phyloP scores from a whole-genome alignment of 2,113 vertebrate species.

The Chiloscyllium plagiosum region DNA sequence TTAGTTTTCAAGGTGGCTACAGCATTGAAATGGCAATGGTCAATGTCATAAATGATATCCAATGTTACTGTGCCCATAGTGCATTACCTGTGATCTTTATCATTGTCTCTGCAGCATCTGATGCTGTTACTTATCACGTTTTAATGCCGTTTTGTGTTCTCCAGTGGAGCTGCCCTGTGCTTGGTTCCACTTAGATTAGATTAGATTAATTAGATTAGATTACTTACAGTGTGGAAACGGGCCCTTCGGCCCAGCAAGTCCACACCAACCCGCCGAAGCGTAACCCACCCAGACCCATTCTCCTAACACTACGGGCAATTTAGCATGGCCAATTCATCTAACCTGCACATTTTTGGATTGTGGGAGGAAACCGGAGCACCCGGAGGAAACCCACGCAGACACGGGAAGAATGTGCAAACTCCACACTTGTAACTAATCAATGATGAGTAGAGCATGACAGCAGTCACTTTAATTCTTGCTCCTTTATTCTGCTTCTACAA shows the following conservation, averaged over 20 bases:
- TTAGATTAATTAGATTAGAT: no score
- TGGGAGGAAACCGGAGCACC: no score
- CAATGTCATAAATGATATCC: not conserved
- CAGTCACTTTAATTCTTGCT: not conserved
- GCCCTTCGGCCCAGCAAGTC: no score
- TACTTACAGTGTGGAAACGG: no score
- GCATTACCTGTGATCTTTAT: not conserved
- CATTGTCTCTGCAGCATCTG: not conserved
- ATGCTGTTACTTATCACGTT: not conserved
- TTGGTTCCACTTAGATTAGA: no score
- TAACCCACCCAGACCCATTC: no score
- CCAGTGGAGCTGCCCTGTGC: not conserved
- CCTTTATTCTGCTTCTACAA: not conserved
- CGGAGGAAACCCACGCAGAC: no score
- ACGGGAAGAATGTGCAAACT: no score
- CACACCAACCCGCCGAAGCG: no score
- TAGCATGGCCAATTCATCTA: no score
- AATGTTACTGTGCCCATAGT: not conserved
- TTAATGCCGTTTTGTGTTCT: not conserved
- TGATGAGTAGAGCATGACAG: not conserved
- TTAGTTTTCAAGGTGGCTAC: not conserved
- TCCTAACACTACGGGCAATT: no score
- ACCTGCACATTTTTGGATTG: no score
- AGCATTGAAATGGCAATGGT: not conserved
- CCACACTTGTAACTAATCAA: not conserved